Percentiles rank a stretch among this genome's conserved stretches.
Evolutionary conservation across 1,140 invertebrate genomes (phyloP).

Genomic region (Aplysia californica): DNA sequence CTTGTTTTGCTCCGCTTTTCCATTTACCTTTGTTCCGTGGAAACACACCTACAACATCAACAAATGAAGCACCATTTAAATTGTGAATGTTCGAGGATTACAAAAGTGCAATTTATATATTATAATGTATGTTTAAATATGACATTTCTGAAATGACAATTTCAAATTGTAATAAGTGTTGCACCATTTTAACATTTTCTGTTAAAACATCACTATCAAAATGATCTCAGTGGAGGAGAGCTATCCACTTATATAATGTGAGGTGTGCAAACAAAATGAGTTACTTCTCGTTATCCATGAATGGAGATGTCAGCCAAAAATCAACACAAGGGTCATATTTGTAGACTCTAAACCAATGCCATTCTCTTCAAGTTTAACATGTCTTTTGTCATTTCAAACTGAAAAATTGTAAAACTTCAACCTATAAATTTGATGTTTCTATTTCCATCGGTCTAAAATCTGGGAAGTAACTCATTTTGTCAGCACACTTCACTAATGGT

Average conservation of each 20-base stretch:
- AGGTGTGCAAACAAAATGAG: too few species aligned
- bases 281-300: background rate
- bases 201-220: background rate
- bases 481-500: too few species aligned
- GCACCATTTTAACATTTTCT: background rate
- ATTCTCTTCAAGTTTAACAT: too few species aligned
- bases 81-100: background rate
- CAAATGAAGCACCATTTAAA: background rate
- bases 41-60: background rate
- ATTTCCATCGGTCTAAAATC: too few species aligned
- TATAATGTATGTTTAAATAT: background rate
- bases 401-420: too few species aligned
- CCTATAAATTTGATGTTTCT: too few species aligned
- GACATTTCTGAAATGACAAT: background rate
- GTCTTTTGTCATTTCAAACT: background rate
- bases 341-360: too few species aligned
- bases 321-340: background rate
- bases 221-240: too few species aligned
- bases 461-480: too few species aligned
- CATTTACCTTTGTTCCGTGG: too few species aligned
- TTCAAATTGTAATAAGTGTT: background rate
- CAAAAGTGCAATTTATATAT: background rate
- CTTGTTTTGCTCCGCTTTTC: too few species aligned
- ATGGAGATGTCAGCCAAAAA: background rate
- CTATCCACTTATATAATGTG: too few species aligned